Evolutionary conservation across 2,797 vertebrate genomes (phyloP).

Genomic region (Todus mexicanus): DNA sequence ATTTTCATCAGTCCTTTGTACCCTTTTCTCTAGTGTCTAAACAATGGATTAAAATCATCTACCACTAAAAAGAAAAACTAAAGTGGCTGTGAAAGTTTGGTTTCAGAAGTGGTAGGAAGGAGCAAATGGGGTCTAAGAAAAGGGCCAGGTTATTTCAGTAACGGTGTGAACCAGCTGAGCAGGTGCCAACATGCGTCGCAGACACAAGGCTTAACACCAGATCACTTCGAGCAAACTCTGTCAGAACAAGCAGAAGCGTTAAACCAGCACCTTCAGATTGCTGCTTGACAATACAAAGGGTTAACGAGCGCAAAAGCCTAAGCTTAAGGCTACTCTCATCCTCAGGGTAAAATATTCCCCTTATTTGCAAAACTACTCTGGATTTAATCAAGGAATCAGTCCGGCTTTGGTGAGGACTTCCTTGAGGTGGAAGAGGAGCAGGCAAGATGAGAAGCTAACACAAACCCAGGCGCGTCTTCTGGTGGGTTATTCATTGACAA

Average conservation of each 20-base stretch:
- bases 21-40: not conserved
- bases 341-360: not conserved
- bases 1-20: not conserved
- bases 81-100: not conserved
- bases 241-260: accelerated
- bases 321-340: not conserved
- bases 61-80: not conserved
- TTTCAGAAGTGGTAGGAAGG: not conserved
- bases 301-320: not conserved
- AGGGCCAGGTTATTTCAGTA: not conserved
- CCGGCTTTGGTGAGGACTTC: not conserved
- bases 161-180: not conserved
- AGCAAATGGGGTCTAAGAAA: not conserved
- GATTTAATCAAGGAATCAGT: not conserved
- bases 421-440: not conserved
- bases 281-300: not conserved
- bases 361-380: not conserved
- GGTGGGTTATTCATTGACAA: not conserved
- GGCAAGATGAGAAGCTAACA: not conserved
- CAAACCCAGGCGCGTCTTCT: not conserved
- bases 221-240: not conserved
- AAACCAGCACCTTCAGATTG: not conserved
- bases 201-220: not conserved
- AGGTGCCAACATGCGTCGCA: not conserved
- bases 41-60: not conserved